These are phyloP conservation scores for Ricordea florida DNA, from an alignment of 92 coral and sea anemone genomes.

Conservation along the genomic window DNA sequence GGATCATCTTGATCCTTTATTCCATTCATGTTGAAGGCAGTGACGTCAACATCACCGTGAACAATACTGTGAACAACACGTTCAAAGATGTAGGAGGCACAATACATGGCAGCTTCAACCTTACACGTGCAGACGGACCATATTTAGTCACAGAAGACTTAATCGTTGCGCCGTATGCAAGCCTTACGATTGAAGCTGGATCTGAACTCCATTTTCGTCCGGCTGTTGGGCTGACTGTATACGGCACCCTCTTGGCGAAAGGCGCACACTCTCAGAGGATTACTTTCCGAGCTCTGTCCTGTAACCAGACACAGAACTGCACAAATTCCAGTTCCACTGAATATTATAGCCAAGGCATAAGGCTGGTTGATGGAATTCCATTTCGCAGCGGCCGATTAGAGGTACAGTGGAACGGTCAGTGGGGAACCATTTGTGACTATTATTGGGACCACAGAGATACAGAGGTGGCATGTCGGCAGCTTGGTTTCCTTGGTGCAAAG, in stretches of 20 bases:
- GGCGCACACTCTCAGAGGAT: slow-evolving; percentile 40
- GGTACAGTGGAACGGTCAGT: slow-evolving; percentile 55
- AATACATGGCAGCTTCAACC: background rate
- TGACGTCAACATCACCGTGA: too few species aligned
- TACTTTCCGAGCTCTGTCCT: slow-evolving; percentile 12
- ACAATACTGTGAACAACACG: background rate
- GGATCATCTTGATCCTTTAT: too few species aligned
- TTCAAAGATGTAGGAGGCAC: background rate
- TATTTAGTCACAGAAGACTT: slow-evolving; percentile 60
- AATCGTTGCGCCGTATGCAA: slow-evolving; percentile 41
- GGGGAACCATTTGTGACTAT: slow-evolving; percentile 74
- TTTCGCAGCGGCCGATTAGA: slow-evolving; percentile 68
- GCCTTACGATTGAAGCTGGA: slow-evolving; percentile 63
- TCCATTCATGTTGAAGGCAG: too few species aligned
- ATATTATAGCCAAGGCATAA: slow-evolving; percentile 28
- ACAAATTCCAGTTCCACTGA: background rate
- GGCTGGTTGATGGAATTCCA: slow-evolving; percentile 63
- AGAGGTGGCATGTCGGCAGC: slow-evolving; percentile 74
- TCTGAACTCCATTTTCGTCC: slow-evolving; percentile 34
- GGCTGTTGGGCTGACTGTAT: slow-evolving; percentile 46
- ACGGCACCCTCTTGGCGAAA: slow-evolving; percentile 56
- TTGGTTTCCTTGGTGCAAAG: slow-evolving; percentile 70
- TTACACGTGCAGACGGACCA: slow-evolving; percentile 41
- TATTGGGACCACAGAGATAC: slow-evolving; percentile 55
- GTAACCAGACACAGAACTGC: slow-evolving; percentile 10